These are phyloP conservation scores for Pangasianodon hypophthalmus DNA, from an alignment of 2,113 vertebrate species.

Conservation along the genomic window DNA sequence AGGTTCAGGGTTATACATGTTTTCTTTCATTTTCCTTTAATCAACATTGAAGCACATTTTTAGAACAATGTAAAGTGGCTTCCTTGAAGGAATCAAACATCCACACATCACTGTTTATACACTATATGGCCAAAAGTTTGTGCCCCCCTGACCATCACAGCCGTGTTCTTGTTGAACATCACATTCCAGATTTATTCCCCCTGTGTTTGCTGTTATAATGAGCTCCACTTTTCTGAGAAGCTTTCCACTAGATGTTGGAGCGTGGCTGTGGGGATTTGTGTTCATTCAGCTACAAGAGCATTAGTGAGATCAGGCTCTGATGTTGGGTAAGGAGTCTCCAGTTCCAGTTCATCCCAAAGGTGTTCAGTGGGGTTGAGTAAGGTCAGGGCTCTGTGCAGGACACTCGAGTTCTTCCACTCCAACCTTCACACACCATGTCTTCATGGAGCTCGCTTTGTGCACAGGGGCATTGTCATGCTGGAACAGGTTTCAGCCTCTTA, in stretches of 20 bases:
- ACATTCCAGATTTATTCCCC: neutral
- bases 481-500: neutral
- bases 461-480: neutral
- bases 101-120: neutral
- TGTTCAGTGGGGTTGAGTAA: neutral
- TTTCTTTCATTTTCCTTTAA: slow-evolving; percentile 11
- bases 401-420: neutral
- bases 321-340: neutral
- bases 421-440: neutral
- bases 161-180: neutral
- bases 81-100: neutral
- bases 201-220: neutral
- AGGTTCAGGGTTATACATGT: neutral
- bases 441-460: neutral
- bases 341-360: neutral
- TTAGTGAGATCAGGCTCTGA: neutral
- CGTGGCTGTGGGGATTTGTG: neutral
- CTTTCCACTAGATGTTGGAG: neutral
- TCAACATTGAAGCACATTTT: neutral
- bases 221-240: neutral
- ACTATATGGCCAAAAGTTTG: neutral
- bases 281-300: neutral
- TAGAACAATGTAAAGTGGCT: neutral
- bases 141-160: neutral
- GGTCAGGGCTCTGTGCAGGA: neutral